Percentiles rank a stretch among this genome's conserved stretches.
These are phyloP conservation scores for Nephotettix cincticeps DNA, from an alignment of 1,140 invertebrate species.

Conservation along the genomic window DNA sequence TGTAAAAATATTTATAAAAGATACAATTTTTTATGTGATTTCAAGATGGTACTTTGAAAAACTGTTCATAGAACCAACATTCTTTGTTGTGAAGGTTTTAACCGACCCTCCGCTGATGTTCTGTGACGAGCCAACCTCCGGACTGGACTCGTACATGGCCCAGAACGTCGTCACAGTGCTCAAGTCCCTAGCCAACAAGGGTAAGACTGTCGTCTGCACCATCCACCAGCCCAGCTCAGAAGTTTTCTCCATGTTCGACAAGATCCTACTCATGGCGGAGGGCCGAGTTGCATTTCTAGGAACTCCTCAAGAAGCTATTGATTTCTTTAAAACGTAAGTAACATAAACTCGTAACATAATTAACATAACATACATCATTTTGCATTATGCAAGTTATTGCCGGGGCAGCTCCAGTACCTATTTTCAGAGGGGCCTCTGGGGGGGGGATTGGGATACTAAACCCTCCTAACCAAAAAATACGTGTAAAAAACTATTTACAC, in stretches of 20 bases:
- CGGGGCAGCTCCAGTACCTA: too few species aligned
- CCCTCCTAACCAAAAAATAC: too few species aligned
- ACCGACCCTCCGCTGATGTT: slow-evolving; percentile 95
- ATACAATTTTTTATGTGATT: too few species aligned
- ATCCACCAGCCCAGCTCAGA: slow-evolving; percentile 97
- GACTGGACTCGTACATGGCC: slow-evolving; percentile 82
- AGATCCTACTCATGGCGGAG: slow-evolving; percentile 87
- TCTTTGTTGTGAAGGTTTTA: slow-evolving; percentile 55
- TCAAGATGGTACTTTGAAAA: too few species aligned
- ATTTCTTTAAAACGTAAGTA: slow-evolving; percentile 83
- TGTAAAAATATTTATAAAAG: too few species aligned
- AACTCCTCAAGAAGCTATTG: slow-evolving; percentile 69
- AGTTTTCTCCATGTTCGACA: slow-evolving; percentile 90
- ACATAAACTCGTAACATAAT: too few species aligned
- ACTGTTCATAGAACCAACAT: too few species aligned
- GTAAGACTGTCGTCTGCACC: slow-evolving; percentile 91
- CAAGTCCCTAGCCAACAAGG: slow-evolving; percentile 73
- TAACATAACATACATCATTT: too few species aligned
- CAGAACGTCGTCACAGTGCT: slow-evolving; percentile 85
- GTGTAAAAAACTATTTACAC: too few species aligned
- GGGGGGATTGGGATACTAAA: too few species aligned
- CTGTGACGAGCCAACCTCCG: slow-evolving; percentile 96
- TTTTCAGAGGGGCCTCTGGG: too few species aligned
- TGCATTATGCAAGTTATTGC: too few species aligned
- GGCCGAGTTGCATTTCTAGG: slow-evolving; percentile 91